These are phyloP conservation scores for Phyllostomus hastatus DNA, from an alignment of 2,113 vertebrate genomes.

Conservation along the genomic window DNA sequence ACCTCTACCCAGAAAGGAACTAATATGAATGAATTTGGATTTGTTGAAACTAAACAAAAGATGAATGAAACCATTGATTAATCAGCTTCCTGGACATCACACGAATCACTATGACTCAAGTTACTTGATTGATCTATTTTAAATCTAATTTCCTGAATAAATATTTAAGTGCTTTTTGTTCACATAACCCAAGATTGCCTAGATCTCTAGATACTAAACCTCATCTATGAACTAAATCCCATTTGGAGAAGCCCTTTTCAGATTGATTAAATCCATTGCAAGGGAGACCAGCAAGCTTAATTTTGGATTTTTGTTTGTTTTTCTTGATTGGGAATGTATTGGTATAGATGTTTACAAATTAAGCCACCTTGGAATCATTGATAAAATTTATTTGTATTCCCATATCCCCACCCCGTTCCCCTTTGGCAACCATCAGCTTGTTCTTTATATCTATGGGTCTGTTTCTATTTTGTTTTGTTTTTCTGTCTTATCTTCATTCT, in stretches of 20 bases:
- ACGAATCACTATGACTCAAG: not conserved
- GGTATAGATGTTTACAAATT: not conserved
- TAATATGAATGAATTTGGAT: not conserved
- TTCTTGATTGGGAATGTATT: not conserved
- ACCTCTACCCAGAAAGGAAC: not conserved
- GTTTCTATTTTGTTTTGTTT: not conserved
- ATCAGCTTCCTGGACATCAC: not conserved
- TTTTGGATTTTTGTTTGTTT: not conserved
- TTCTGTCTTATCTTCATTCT: not conserved
- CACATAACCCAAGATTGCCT: not conserved
- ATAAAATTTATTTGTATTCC: not conserved
- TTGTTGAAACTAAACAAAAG: conserved; percentile 36
- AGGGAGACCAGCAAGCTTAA: not conserved
- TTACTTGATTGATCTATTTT: not conserved
- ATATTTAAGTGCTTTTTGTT: conserved; percentile 29
- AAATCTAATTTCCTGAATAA: conserved; percentile 33
- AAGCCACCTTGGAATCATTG: not conserved
- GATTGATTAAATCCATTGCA: conserved; percentile 22
- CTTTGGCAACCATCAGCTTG: not conserved
- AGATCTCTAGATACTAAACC: not conserved
- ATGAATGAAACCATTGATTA: not conserved
- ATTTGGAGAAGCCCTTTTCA: not conserved
- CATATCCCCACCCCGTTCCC: not conserved
- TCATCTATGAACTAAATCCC: conserved; percentile 13
- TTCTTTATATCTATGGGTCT: not conserved